Conservation (phyloP, 2,888 invertebrate genomes). For the Rhopalosiphum nymphaeae region DNA sequence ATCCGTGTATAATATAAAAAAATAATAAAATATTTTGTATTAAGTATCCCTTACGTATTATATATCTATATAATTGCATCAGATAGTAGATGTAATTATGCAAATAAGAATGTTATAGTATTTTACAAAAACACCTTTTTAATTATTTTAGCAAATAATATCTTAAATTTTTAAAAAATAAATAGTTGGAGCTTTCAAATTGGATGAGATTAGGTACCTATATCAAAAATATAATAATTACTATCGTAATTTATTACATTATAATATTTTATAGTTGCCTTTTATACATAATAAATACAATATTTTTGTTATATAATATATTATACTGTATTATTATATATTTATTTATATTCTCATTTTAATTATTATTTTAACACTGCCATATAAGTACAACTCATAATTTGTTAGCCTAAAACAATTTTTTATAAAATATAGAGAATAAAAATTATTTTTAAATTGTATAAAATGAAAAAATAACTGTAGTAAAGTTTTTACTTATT, state of each 20-base stretch:
- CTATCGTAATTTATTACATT: neutral
- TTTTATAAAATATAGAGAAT: neutral
- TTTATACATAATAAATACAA: constrained; percentile 6
- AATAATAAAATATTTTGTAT: neutral
- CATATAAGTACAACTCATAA: neutral
- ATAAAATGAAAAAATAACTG: neutral
- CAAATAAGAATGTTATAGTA: neutral
- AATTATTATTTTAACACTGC: neutral
- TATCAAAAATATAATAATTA: neutral
- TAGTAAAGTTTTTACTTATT: neutral
- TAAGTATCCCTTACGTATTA: neutral
- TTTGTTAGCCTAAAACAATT: neutral
- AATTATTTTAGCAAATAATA: neutral
- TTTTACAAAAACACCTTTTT: neutral
- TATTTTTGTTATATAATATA: neutral
- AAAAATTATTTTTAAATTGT: neutral
- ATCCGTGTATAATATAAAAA: neutral
- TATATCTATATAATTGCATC: neutral
- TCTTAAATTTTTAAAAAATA: neutral
- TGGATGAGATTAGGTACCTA: neutral
- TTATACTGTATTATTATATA: neutral
- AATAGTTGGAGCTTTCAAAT: neutral
- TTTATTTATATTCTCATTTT: neutral
- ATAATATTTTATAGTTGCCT: neutral
- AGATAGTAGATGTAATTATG: neutral